A percentile compares a stretch with the other conserved stretches of the same genome.
phyloP scores from a whole-genome alignment of 2,113 vertebrate species.

The Sinosuthora webbiana region DNA sequence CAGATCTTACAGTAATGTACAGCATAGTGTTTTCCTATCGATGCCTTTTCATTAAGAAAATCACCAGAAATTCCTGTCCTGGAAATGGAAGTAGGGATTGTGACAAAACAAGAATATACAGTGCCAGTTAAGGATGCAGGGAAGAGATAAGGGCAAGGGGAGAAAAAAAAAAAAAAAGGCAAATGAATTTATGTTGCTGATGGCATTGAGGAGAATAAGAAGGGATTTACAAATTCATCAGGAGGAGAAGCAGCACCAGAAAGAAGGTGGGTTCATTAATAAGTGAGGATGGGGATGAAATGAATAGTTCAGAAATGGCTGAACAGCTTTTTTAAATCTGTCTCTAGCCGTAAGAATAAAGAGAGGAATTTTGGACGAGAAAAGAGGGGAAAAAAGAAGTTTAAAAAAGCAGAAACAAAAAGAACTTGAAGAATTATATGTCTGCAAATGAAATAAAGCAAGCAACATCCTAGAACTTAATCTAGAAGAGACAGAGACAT shows the following conservation, averaged over 20 bases:
- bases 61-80: background rate
- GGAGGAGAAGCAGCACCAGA: slow-evolving; percentile 2
- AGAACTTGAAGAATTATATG: background rate
- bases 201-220: slow-evolving; percentile 54
- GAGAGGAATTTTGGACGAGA: background rate
- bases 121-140: slow-evolving; percentile 23
- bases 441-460: slow-evolving; percentile 6
- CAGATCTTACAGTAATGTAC: background rate
- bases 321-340: slow-evolving; percentile 20
- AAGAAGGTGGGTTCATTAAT: slow-evolving; percentile 63
- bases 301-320: slow-evolving; percentile 41
- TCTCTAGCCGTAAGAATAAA: background rate
- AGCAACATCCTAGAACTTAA: background rate
- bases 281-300: slow-evolving; percentile 58
- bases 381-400: accelerated
- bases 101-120: background rate
- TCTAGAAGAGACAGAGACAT: background rate
- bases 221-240: slow-evolving; percentile 64
- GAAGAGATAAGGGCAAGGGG: slow-evolving; percentile 16
- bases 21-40: background rate
- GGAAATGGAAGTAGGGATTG: background rate
- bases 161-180: background rate
- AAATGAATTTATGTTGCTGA: slow-evolving; percentile 44
- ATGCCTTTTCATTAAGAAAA: slow-evolving; percentile 24
- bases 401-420: background rate